A percentile compares a stretch with the other conserved stretches of the same genome.
Conservation (phyloP, 2,113 vertebrate species). For the Crotophaga sulcirostris region DNA sequence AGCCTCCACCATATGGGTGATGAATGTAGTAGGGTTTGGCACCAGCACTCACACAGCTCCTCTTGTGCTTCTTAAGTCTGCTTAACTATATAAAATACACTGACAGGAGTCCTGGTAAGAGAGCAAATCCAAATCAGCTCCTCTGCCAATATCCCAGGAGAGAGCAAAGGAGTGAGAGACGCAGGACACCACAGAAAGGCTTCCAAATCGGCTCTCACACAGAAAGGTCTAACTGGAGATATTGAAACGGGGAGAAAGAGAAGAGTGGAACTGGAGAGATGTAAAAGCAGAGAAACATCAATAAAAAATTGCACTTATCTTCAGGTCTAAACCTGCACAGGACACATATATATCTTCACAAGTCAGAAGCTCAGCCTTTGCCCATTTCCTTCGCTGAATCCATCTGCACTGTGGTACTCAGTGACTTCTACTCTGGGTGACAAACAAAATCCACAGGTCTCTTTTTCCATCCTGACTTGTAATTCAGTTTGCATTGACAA, state of each 20-base stretch:
- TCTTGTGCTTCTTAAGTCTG: not conserved
- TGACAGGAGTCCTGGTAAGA: not conserved
- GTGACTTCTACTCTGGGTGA: not conserved
- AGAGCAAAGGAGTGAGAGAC: not conserved
- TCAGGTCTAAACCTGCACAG: not conserved
- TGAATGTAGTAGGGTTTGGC: not conserved
- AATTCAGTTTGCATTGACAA: not conserved
- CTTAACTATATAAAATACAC: not conserved
- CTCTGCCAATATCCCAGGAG: not conserved
- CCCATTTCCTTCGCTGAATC: not conserved
- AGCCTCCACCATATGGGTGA: not conserved
- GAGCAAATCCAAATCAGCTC: not conserved
- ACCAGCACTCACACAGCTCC: not conserved
- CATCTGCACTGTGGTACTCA: not conserved
- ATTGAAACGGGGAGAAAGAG: not conserved
- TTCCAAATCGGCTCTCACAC: not conserved
- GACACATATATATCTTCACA: not conserved
- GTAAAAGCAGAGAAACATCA: not conserved
- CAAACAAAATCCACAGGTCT: not conserved
- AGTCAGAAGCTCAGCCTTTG: not conserved
- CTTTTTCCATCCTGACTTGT: not conserved
- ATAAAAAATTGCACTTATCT: not conserved
- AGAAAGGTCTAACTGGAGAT: not conserved
- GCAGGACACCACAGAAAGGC: not conserved
- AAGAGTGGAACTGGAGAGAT: not conserved